Base-by-base conservation (phyloP, 2,888 invertebrate genomes). In the Drosophila peninsularis region DNA sequence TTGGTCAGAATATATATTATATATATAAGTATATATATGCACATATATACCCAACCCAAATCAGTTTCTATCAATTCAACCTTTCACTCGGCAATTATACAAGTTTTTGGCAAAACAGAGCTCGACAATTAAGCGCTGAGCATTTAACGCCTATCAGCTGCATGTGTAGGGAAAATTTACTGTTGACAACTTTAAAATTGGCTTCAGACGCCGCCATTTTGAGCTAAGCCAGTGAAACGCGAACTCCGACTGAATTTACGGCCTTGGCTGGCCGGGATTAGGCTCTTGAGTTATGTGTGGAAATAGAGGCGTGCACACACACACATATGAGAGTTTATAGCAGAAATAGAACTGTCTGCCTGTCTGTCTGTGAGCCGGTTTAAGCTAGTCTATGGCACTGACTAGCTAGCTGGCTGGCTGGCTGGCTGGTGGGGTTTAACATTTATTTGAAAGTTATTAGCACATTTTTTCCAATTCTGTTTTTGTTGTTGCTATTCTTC, bases 401-500 rank as follows among this genome's bases (percentile, higher is more conserved):
- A 50, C 62, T 75, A 68, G 61, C 57, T 47, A 10, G 49, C 54
- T 30, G 30, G 60, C 57, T 62, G 21, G 19, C 10, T 30, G 30
- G 10, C 30, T 30, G 30, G 9, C 17, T 34, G 37, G 42, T 13
- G 19, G 52, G 71, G 57, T 21, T 75, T 75, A 76, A 65, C 77
- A 75, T 79, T 77, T 77, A 77, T 72, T 78, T 72, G 56, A 71
- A 73, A 78, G 76, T 76, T 80, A 78, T 80, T 74, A 78, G 80
- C 71, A 68, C 74, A 71, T 76, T 78, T 72, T 72, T 73, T 64
- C 36, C 45, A 62, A 62, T 72, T 68, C 70, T 62, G 30, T 37
- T 50, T 21, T 45, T 55, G 14, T 32, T 27, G 17, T 17, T 17
- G 13, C 2, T 37, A 27, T 52, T 37, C 44, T 37, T 30, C 19